Evolutionary conservation across 2,113 vertebrate species (phyloP).

Genomic region (Callipepla californica): DNA sequence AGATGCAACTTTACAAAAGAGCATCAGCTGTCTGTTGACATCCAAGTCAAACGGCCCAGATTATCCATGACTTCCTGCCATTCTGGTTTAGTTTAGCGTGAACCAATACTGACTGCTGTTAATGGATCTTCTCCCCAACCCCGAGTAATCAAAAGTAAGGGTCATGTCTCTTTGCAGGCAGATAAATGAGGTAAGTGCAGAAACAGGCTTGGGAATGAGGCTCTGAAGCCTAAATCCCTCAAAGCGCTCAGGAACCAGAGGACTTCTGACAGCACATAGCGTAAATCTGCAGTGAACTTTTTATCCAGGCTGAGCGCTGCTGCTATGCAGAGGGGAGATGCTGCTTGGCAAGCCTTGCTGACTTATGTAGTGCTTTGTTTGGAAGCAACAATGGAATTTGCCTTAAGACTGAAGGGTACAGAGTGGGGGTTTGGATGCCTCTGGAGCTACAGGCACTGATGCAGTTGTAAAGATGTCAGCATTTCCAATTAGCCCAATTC

Average conservation of each 20-base stretch:
- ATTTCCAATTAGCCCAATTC: neutral
- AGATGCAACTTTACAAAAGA: neutral
- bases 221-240: neutral
- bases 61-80: neutral
- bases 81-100: neutral
- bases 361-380: neutral
- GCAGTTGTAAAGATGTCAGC: neutral
- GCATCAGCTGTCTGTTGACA: neutral
- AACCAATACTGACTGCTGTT: neutral
- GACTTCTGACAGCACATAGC: neutral
- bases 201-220: neutral
- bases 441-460: neutral
- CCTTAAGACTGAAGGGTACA: neutral
- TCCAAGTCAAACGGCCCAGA: neutral
- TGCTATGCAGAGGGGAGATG: neutral
- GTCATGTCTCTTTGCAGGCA: neutral
- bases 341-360: neutral
- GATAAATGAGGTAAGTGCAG: neutral
- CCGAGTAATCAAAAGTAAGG: neutral
- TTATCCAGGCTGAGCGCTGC: neutral
- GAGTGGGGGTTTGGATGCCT: neutral
- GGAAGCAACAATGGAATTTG: neutral
- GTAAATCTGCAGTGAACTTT: neutral
- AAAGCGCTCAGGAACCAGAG: neutral
- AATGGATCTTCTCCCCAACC: neutral